phyloP scores from a whole-genome alignment of 2,113 vertebrate species.

The Semnornis frantzii region DNA sequence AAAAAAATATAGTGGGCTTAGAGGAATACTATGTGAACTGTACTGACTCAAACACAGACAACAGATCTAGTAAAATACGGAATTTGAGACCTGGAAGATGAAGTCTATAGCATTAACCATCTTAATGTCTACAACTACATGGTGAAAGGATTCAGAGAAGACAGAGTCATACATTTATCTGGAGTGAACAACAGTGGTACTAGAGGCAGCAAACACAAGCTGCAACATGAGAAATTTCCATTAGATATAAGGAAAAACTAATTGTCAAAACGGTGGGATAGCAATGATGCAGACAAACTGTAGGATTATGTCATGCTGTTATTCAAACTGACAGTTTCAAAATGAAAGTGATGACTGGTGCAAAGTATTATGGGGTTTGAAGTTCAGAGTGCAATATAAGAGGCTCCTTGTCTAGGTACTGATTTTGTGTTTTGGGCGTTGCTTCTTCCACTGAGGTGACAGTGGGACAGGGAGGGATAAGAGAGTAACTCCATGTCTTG shows the following conservation, averaged over 20 bases:
- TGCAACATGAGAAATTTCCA: neutral
- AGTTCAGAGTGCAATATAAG: no score
- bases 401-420: no score
- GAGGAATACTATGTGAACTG: neutral
- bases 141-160: neutral
- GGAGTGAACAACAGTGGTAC: neutral
- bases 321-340: no score
- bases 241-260: neutral
- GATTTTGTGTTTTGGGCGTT: no score
- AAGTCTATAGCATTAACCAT: neutral
- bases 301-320: no score
- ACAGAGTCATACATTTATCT: neutral
- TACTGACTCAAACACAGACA: neutral
- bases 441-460: no score
- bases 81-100: no score
- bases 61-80: neutral
- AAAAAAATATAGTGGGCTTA: neutral
- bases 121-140: neutral
- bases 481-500: no score
- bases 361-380: no score
- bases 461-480: no score
- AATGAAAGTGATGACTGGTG: no score
- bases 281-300: neutral
- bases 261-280: neutral
- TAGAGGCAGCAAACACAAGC: neutral